phyloP scores from a whole-genome alignment of 2,113 vertebrate genomes.

The Malurus elegans region DNA sequence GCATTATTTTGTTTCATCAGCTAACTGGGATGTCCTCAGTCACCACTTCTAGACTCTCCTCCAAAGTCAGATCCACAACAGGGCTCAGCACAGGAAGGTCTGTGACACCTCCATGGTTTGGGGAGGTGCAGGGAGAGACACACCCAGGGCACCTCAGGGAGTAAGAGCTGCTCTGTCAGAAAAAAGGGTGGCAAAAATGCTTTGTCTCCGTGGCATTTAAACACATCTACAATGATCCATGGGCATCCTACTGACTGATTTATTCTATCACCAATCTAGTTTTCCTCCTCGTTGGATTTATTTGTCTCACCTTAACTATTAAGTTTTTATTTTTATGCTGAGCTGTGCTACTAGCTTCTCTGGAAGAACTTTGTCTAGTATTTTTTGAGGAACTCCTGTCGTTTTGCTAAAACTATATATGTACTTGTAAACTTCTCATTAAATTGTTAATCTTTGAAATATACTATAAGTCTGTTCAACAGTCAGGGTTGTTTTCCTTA shows the following conservation, averaged over 20 bases:
- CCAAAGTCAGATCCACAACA: neutral
- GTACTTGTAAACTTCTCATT: neutral
- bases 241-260: no score
- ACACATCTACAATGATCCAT: neutral
- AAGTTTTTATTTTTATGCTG: neutral
- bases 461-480: neutral
- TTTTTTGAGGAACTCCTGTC: neutral
- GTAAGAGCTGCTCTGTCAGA: neutral
- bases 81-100: neutral
- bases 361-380: neutral
- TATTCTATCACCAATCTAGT: neutral
- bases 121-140: neutral
- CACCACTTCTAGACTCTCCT: neutral
- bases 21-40: neutral
- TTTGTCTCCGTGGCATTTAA: neutral
- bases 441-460: neutral
- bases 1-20: conserved; percentile 17
- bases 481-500: neutral
- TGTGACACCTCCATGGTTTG: rapidly evolving
- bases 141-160: rapidly evolving
- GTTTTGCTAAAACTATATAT: neutral
- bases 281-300: neutral
- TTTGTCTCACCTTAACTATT: neutral
- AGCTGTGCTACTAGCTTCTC: neutral
- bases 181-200: rapidly evolving